Evolutionary conservation across 2,888 invertebrate genomes (phyloP).

Genomic region (Tachystola acroxantha): DNA sequence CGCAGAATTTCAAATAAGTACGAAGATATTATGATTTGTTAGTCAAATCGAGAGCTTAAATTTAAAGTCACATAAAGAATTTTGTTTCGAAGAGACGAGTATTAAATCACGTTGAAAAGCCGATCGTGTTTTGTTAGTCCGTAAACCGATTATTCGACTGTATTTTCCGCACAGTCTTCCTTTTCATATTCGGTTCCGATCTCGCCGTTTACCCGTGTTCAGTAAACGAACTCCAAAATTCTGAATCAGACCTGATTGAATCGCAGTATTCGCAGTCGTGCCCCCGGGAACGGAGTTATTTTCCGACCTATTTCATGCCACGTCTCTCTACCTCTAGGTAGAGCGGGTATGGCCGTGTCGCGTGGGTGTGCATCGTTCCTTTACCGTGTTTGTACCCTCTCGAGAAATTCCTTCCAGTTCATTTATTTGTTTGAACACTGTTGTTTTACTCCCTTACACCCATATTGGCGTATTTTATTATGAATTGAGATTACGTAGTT

Average conservation of each 20-base stretch:
- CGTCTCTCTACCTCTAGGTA: conserved; percentile 29
- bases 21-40: too few species aligned
- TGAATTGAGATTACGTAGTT: conserved; percentile 32
- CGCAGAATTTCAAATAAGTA: too few species aligned
- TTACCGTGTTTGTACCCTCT: conserved; percentile 55
- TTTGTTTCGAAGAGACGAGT: too few species aligned
- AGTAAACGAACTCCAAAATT: conserved; percentile 74
- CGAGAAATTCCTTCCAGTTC: conserved; percentile 70
- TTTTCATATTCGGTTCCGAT: conserved; percentile 47
- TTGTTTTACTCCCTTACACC: conserved; percentile 48
- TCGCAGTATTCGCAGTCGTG: conserved; percentile 58
- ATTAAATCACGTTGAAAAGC: background rate
- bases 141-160: background rate
- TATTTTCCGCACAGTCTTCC: conserved; percentile 34
- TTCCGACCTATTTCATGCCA: conserved; percentile 70
- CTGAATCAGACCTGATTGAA: conserved; percentile 75
- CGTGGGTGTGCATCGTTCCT: conserved; percentile 6
- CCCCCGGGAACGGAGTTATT: conserved; percentile 71
- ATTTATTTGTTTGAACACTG: conserved; percentile 64
- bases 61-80: too few species aligned
- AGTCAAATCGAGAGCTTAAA: too few species aligned
- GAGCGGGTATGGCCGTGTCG: conserved; percentile 32
- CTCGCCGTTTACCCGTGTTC: conserved; percentile 50
- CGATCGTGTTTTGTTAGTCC: background rate
- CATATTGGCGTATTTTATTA: conserved; percentile 44